phyloP scores from a whole-genome alignment of 1,140 invertebrate species.

The Caligus rogercresseyi region DNA sequence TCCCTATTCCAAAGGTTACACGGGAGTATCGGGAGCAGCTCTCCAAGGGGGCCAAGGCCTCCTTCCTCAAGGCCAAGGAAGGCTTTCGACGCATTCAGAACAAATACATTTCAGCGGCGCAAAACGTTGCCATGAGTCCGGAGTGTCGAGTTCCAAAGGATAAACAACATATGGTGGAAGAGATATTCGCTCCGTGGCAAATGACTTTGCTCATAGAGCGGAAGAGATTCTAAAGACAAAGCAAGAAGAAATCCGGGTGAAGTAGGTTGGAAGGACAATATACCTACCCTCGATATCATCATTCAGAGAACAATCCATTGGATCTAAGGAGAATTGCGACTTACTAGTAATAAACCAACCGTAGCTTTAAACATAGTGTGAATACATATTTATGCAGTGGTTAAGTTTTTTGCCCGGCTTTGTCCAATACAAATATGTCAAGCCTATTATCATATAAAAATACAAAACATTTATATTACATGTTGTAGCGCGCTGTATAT shows the following conservation, averaged over 20 bases:
- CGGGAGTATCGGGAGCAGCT: constrained; percentile 72
- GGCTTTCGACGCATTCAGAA: constrained; percentile 56
- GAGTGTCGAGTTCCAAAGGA: constrained; percentile 46
- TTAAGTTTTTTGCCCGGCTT: too few relatives aligned
- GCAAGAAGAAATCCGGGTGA: constrained; percentile 18
- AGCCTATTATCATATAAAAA: too few relatives aligned
- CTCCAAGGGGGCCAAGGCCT: constrained; percentile 62
- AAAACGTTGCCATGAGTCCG: constrained; percentile 37
- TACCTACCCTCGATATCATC: too few relatives aligned
- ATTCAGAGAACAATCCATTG: too few relatives aligned
- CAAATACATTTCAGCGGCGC: constrained; percentile 46
- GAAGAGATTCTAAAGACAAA: constrained; percentile 20
- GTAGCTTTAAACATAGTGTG: too few relatives aligned
- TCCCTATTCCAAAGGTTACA: constrained; percentile 75
- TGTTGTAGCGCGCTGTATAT: too few relatives aligned
- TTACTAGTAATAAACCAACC: too few relatives aligned
- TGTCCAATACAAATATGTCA: too few relatives aligned
- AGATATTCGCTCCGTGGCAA: constrained; percentile 19
- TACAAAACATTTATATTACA: too few relatives aligned
- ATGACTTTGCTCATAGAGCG: constrained; percentile 19
- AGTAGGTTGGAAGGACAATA: too few relatives aligned
- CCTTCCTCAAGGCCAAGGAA: constrained; percentile 61
- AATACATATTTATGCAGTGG: too few relatives aligned
- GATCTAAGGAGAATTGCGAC: too few relatives aligned
- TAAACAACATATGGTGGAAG: constrained; percentile 39